Conservation (phyloP, 2,797 vertebrate genomes). For the Sternarchorhynchus goeldii region DNA sequence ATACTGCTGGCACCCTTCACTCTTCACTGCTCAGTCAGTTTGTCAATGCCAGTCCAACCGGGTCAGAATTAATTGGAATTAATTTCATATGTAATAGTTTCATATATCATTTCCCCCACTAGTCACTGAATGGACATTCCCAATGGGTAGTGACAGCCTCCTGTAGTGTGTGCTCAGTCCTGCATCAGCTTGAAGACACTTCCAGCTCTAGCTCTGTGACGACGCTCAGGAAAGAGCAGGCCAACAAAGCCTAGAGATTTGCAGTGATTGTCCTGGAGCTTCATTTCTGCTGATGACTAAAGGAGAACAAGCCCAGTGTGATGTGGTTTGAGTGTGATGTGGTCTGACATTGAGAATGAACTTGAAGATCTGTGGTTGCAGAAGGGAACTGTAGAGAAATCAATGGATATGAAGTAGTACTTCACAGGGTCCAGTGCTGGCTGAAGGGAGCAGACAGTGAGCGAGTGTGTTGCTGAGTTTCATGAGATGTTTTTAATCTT, state of each 20-base stretch:
- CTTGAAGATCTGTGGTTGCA: slow-evolving; percentile 17
- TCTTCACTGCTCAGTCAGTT: too few relatives aligned
- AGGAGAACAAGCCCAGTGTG: neutral
- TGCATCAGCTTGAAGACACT: neutral
- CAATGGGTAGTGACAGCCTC: too few relatives aligned
- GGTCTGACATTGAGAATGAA: slow-evolving; percentile 22
- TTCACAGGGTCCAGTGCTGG: slow-evolving; percentile 27
- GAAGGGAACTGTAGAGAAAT: slow-evolving; percentile 4
- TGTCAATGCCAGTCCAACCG: too few relatives aligned
- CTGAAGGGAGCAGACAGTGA: slow-evolving; percentile 29
- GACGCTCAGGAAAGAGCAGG: neutral
- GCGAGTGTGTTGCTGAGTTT: slow-evolving; percentile 32
- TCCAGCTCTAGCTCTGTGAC: neutral
- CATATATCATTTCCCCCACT: too few relatives aligned
- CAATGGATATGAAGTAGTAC: slow-evolving; percentile 6
- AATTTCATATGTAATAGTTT: too few relatives aligned
- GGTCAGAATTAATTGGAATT: too few relatives aligned
- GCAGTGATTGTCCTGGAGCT: neutral
- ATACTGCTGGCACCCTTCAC: too few relatives aligned
- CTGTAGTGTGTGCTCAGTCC: neutral
- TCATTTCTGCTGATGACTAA: neutral
- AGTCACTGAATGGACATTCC: too few relatives aligned
- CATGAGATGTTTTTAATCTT: slow-evolving; percentile 34
- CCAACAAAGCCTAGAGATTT: neutral
- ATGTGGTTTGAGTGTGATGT: neutral